These are phyloP conservation scores for Phataginus tricuspis DNA, from an alignment of 2,797 vertebrate genomes.

Conservation along the genomic window DNA sequence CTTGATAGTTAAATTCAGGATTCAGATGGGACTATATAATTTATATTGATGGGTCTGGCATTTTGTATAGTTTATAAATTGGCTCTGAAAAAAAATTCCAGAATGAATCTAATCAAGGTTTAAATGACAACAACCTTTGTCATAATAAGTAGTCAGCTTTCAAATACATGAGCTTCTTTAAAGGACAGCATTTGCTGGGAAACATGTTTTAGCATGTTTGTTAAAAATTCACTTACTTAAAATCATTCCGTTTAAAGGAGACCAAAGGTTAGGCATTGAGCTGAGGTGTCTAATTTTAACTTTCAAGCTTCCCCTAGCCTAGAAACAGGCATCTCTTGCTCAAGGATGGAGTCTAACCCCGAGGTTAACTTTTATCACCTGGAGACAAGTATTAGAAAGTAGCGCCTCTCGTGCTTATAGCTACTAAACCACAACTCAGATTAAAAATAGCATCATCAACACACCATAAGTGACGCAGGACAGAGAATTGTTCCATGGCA, in stretches of 20 bases:
- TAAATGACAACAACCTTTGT: background rate
- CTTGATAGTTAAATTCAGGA: background rate
- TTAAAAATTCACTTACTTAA: conserved; percentile 30
- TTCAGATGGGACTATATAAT: background rate
- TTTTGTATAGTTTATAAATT: background rate
- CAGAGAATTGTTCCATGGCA: conserved; percentile 1
- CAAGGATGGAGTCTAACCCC: background rate
- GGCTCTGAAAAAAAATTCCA: background rate
- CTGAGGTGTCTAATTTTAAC: background rate
- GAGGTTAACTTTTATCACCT: conserved; percentile 35
- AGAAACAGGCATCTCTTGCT: background rate
- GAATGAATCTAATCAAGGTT: conserved; percentile 23
- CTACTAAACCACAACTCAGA: conserved; percentile 34
- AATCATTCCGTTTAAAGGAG: background rate
- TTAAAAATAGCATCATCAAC: conserved; percentile 7
- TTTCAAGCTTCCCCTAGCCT: background rate
- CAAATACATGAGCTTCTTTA: background rate
- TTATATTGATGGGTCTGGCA: background rate
- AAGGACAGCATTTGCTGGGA: background rate
- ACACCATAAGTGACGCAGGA: background rate
- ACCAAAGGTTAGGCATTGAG: background rate
- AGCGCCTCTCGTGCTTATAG: background rate
- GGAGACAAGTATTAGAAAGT: conserved; percentile 32
- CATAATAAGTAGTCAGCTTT: conserved; percentile 1
- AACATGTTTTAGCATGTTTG: background rate